Conservation (phyloP, 2,888 invertebrate genomes). For the Geophilus truncorum region DNA sequence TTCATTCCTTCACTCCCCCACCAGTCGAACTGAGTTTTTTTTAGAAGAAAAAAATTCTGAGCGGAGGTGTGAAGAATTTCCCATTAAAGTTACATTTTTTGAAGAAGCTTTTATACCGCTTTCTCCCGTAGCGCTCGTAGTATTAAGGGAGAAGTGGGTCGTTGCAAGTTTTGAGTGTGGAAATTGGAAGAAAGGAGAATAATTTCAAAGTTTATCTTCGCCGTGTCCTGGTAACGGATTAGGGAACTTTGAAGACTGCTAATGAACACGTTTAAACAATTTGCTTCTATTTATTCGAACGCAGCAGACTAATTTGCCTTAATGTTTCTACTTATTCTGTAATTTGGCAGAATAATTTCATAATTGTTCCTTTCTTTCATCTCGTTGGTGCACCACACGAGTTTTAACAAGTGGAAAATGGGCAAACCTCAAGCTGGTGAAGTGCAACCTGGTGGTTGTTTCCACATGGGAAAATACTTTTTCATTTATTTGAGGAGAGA, state of each 20-base stretch:
- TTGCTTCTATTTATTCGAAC: constrained; percentile 1
- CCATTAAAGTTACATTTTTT: background rate
- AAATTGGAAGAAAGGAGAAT: background rate
- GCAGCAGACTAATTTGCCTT: constrained; percentile 11
- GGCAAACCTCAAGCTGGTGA: constrained; percentile 2
- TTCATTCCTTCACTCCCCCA: constrained; percentile 12
- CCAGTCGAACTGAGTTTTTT: background rate
- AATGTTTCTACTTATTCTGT: constrained; percentile 10
- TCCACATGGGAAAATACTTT: background rate
- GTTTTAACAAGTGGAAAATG: constrained; percentile 6
- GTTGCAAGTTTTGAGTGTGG: too few species aligned
- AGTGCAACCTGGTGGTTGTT: background rate
- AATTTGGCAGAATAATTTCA: constrained; percentile 21
- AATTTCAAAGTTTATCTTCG: background rate
- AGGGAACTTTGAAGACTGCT: background rate
- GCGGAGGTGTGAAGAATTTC: background rate
- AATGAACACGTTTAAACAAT: background rate
- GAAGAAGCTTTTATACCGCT: background rate
- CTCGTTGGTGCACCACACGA: constrained; percentile 6
- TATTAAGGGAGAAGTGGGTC: too few species aligned
- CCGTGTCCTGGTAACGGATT: background rate
- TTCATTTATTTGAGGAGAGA: too few species aligned
- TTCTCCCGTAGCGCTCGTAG: background rate
- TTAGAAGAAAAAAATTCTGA: background rate
- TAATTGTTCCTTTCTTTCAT: background rate